Conservation (phyloP, 30 jellyfish, hydroid and myxozoan species). For the Aurelia sp. region DNA sequence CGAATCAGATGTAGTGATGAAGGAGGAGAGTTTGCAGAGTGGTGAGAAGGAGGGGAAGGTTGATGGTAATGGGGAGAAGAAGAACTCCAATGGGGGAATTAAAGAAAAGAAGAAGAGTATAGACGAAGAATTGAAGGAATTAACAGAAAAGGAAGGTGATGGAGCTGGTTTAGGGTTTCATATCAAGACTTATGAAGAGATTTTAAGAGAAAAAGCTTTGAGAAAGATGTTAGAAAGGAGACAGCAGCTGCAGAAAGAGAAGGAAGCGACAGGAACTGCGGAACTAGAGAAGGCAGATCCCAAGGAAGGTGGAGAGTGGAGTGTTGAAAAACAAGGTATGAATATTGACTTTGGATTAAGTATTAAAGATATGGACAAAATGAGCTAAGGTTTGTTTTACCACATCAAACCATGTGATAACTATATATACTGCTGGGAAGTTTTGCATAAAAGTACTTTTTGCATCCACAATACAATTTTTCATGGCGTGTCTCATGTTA, state of each 20-base stretch:
- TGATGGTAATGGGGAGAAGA: conserved; percentile 19
- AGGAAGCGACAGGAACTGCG: neutral
- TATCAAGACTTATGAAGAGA: conserved; percentile 90
- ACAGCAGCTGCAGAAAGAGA: conserved; percentile 47
- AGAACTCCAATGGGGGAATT: conserved; percentile 5
- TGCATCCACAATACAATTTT: too few relatives aligned
- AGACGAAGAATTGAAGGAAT: neutral
- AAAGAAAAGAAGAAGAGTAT: neutral
- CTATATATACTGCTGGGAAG: too few relatives aligned
- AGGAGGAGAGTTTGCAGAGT: neutral
- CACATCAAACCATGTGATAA: too few relatives aligned
- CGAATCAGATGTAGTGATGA: neutral
- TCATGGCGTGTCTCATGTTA: too few relatives aligned
- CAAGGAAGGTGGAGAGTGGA: neutral
- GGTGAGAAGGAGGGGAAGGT: conserved; percentile 19
- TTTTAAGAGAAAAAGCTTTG: conserved; percentile 91
- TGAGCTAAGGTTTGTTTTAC: too few relatives aligned
- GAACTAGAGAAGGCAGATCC: conserved; percentile 20
- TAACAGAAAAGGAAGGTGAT: neutral
- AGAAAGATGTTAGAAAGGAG: conserved; percentile 79
- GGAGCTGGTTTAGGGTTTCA: conserved; percentile 53
- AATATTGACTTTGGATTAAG: neutral
- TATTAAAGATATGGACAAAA: too few relatives aligned
- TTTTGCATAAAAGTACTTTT: too few relatives aligned
- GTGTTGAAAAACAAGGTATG: neutral